phyloP scores from a whole-genome alignment of 2,113 vertebrate species.

The Eleginops maclovinus region DNA sequence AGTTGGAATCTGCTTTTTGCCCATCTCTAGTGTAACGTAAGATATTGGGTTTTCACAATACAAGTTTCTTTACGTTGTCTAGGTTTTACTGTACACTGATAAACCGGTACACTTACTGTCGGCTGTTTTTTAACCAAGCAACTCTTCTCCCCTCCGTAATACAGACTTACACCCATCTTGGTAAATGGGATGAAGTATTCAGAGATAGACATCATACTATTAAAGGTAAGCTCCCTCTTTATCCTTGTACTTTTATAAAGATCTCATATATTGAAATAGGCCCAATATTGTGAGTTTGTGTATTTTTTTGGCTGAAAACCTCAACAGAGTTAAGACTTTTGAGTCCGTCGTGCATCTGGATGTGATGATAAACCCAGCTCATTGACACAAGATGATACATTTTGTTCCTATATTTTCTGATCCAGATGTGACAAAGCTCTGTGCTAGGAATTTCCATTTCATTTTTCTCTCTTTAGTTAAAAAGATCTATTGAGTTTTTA shows the following conservation, averaged over 20 bases:
- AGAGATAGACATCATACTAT: constrained; percentile 95
- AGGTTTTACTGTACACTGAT: not conserved
- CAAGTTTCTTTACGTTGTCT: too few species aligned
- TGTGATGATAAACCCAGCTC: constrained; percentile 70
- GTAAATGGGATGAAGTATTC: constrained; percentile 98
- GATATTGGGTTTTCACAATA: too few species aligned
- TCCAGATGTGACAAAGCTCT: constrained; percentile 41
- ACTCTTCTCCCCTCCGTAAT: not conserved
- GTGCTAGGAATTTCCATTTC: not conserved
- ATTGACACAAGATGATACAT: constrained; percentile 68
- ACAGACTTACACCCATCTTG: constrained; percentile 91
- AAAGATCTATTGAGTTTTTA: too few species aligned
- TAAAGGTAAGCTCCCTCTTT: constrained; percentile 85
- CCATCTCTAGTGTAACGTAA: too few species aligned
- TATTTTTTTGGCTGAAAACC: too few species aligned
- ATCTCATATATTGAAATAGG: too few species aligned
- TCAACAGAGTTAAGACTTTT: not conserved
- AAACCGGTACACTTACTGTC: not conserved
- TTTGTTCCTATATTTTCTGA: constrained; percentile 64
- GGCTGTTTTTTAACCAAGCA: not conserved
- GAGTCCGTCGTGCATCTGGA: constrained; percentile 33
- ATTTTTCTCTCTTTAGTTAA: not conserved
- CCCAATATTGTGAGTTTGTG: too few species aligned
- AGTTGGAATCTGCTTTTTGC: too few species aligned
- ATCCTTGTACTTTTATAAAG: too few species aligned